Evolutionary conservation across 2,113 vertebrate genomes (phyloP).

Genomic region (Thunnus thynnus): DNA sequence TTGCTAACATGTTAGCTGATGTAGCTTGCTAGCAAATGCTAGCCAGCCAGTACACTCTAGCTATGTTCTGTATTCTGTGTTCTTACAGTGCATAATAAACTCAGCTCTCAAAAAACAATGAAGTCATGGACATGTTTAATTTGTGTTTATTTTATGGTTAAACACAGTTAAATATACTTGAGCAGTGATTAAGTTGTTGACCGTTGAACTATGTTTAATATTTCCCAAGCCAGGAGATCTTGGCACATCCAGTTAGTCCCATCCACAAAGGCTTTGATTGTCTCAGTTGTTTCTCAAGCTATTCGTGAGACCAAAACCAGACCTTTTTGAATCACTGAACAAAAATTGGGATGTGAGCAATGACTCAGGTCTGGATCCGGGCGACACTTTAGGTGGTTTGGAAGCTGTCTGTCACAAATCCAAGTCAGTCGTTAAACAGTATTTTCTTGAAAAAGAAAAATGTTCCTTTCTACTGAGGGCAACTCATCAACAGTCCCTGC

Average conservation of each 20-base stretch:
- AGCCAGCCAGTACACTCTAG: background rate
- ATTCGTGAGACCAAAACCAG: conserved; percentile 29
- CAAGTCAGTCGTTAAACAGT: background rate
- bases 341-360: conserved; percentile 8
- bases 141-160: background rate
- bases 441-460: conserved; percentile 24
- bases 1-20: background rate
- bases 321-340: background rate
- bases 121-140: background rate
- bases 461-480: conserved; percentile 7
- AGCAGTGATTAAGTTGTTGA: conserved; percentile 5
- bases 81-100: background rate
- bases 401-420: conserved; percentile 25
- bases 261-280: background rate
- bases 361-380: conserved; percentile 7
- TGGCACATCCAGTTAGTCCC: conserved; percentile 10
- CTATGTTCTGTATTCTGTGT: too few species aligned
- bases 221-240: conserved; percentile 14
- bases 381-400: conserved; percentile 7
- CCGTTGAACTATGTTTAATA: conserved; percentile 2
- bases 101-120: background rate
- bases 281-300: conserved; percentile 15
- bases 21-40: background rate
- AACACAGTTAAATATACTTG: background rate
- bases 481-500: conserved; percentile 59